Evolutionary conservation across 2,888 invertebrate species (phyloP), one percentile per base, ranked within the genome.

Genomic region (Anthrax anthrax): DNA sequence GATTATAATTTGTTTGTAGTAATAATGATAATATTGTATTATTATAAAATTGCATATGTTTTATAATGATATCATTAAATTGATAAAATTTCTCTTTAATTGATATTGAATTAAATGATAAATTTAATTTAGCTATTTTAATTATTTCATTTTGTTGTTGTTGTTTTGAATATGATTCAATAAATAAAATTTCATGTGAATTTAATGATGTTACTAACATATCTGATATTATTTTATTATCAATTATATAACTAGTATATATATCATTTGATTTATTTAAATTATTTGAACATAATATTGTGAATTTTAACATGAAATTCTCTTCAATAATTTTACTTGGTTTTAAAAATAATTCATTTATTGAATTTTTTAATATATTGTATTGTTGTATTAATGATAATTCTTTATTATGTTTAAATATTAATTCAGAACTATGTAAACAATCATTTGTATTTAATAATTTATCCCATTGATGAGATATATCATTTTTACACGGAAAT

Each of bases 371-470:
- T 51, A 92, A 70, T 60, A 76, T 75, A 39, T 77, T 77, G 57
- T 86, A 83, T 53, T 90, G 83, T 59, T 91, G 90, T 12, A 89
- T 72, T 43, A 94, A 69, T 2, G 94, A 94, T 53, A 77, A 79
- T 48, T 78, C 76, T 50, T 75, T 76, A 60, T 84, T 78, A 55
- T 85, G 83, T 10, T 80, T 80, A 56, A 88, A 81, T 54, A 92
- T 77, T 17, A 80, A 71, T 1, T 78, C 73, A 56, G 84, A 81
- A 54, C 81, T 77, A 39, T 75, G 67, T 38, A 90, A 62, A 58
- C 82, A 81, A 27, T 80, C 74, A 61, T 87, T 85, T 52, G 84
- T 80, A 44, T 75, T 72, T 2, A 90, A 67, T 61, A 90, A 80
- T 54, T 78, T 73, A 42, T 81, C 77, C 87, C 88, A 88, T 46